A percentile compares a stretch with the other conserved stretches of the same genome.
These are phyloP conservation scores for Simalia tracyae DNA, from an alignment of 2,797 vertebrate species.

Conservation along the genomic window DNA sequence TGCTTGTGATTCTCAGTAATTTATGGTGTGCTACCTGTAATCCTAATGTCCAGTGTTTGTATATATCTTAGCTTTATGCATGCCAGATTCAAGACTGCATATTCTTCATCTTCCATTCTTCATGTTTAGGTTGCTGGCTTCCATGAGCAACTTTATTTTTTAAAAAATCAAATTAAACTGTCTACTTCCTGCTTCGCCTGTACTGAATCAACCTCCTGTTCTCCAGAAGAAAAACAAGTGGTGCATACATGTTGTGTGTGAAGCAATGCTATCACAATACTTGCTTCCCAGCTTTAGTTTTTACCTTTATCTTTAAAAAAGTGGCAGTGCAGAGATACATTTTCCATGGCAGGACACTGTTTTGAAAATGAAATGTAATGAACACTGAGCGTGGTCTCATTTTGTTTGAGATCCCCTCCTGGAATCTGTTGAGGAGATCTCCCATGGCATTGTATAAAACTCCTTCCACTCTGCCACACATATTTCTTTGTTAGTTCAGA, in stretches of 20 bases:
- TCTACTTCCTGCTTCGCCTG: conserved; percentile 46
- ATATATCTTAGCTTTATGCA: conserved; percentile 27
- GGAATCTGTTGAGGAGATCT: conserved; percentile 72
- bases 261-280: background rate
- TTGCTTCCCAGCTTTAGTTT: conserved; percentile 35
- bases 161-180: conserved; percentile 31
- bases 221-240: background rate
- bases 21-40: conserved; percentile 29
- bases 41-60: conserved; percentile 2
- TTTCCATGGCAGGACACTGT: conserved; percentile 59
- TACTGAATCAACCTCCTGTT: conserved; percentile 26
- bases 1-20: conserved; percentile 35
- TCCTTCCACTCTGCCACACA: conserved; percentile 83
- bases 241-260: conserved; percentile 5
- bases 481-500: conserved; percentile 94
- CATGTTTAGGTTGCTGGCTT: conserved; percentile 32
- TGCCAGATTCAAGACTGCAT: background rate
- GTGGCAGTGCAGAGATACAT: conserved; percentile 46
- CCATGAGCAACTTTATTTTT: conserved; percentile 10
- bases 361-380: conserved; percentile 59
- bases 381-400: conserved; percentile 49
- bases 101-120: background rate
- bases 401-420: conserved; percentile 64
- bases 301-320: conserved; percentile 58
- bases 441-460: conserved; percentile 84